Evolutionary conservation across 2,797 vertebrate species (phyloP), one percentile per base, ranked within the genome.

Genomic region (Babyrousa celebensis): DNA sequence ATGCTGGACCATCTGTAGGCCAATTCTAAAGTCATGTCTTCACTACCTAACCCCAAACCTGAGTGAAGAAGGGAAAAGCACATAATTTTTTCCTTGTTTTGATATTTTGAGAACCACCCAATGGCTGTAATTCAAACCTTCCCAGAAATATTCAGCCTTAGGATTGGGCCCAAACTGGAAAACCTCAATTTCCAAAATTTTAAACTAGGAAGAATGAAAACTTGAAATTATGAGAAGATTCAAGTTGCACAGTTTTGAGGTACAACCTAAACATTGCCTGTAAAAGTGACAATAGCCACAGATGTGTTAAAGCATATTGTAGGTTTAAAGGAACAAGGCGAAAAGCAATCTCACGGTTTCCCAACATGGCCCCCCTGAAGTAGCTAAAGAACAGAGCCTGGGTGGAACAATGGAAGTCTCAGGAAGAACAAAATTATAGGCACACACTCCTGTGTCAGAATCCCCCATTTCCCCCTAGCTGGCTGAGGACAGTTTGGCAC

Each of bases 291-390:
- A 2, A 3, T 12, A 25, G 60, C 65, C 75, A 62, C 77, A 90
- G n/a, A 23, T 17, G 8, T 36, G 8, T 36, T 48, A 27, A 83
- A 52, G 23, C 63, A 60, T 87, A 68, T 67, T 96, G 96, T 85
- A 95, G 85, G 91, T 88, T 94, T 88, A 96, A 98, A 98, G 97
- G 97, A 98, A 96, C 97, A 96, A 95, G 77, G 63, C 93, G 95
- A 91, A 97, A 98, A 97, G 91, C 92, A 97, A 95, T 98, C 97
- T 97, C 97, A 83, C 92, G 97, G 93, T 97, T 95, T 89, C 97
- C 97, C 94, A 95, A 83, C 96, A 97, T 82, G 96, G 36, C 36
- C 91, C 96, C 92, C 97, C 96, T 93, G 80, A 94, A 97, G 97
- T 91, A 96, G 93, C 96, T 88, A 90, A 96, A 96, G 96, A 97